These are phyloP conservation scores for Myotis daubentonii DNA, from an alignment of 2,797 vertebrate genomes.

Conservation along the genomic window DNA sequence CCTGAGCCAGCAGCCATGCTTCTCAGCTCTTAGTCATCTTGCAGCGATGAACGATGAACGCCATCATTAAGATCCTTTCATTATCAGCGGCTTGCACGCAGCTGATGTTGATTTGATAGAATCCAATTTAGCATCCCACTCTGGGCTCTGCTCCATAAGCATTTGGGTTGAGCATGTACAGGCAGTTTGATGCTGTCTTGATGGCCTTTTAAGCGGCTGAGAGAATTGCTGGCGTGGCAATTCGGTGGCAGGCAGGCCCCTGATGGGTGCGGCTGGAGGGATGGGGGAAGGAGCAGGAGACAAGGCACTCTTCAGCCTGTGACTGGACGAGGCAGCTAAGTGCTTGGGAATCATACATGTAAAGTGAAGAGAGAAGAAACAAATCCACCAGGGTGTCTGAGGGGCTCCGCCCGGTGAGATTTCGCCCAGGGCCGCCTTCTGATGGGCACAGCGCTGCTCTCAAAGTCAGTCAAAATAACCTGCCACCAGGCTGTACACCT, in stretches of 20 bases:
- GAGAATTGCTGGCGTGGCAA: constrained; percentile 82
- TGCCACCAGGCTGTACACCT: neutral
- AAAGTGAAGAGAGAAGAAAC: neutral
- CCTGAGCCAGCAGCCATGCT: constrained; percentile 6
- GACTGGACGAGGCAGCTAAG: neutral
- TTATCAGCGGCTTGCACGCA: constrained; percentile 81
- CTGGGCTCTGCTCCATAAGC: constrained; percentile 86
- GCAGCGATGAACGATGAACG: constrained; percentile 78
- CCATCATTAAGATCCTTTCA: constrained; percentile 82
- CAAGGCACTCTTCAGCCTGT: neutral
- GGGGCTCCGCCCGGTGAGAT: neutral
- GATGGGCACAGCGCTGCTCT: neutral
- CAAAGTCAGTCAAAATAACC: neutral
- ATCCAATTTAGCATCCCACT: constrained; percentile 87
- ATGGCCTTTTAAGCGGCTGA: constrained; percentile 85
- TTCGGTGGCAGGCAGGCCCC: constrained; percentile 71
- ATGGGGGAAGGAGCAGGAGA: neutral
- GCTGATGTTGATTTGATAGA: constrained; percentile 86
- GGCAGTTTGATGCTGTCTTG: constrained; percentile 85
- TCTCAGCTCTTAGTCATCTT: constrained; percentile 74
- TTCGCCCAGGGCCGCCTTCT: neutral
- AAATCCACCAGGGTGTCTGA: neutral
- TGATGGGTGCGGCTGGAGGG: neutral
- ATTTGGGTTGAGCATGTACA: constrained; percentile 84
- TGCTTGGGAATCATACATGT: neutral